A percentile compares a stretch with the other conserved stretches of the same genome.
Conservation (phyloP, 2,113 vertebrate genomes). For the Zosterops japonicus region DNA sequence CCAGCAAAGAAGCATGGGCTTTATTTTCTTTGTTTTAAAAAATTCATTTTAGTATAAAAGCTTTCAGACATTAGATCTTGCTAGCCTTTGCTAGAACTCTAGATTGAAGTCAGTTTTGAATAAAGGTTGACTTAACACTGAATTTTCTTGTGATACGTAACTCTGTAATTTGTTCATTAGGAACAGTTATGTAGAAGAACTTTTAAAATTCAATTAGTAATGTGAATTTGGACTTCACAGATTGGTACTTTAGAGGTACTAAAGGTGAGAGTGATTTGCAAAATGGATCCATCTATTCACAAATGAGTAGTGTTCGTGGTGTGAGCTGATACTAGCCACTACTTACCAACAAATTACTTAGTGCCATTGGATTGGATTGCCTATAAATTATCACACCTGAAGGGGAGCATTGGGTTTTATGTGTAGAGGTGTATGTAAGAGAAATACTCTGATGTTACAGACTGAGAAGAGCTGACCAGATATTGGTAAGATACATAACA, state of each 20-base stretch:
- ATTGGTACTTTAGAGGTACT: not conserved
- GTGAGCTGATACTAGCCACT: not conserved
- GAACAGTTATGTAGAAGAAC: not conserved
- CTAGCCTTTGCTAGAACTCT: not conserved
- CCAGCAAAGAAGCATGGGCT: not conserved
- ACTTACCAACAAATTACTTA: not conserved
- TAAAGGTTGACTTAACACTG: not conserved
- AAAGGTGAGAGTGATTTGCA: not conserved
- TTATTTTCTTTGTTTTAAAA: not conserved
- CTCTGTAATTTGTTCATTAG: not conserved
- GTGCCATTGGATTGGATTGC: not conserved
- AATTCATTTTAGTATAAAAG: not conserved
- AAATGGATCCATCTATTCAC: not conserved
- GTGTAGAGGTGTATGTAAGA: not conserved
- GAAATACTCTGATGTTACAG: not conserved
- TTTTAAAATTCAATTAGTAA: not conserved
- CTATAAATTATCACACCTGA: not conserved
- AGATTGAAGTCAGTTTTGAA: not conserved
- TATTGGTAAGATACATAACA: not conserved
- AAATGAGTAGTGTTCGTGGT: not conserved
- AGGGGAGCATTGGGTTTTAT: not conserved
- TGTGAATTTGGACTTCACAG: not conserved
- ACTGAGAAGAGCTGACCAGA: not conserved
- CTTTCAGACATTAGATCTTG: not conserved
- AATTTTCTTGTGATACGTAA: not conserved